phyloP scores from a whole-genome alignment of 2,113 vertebrate species.

The Quiscalus mexicanus region DNA sequence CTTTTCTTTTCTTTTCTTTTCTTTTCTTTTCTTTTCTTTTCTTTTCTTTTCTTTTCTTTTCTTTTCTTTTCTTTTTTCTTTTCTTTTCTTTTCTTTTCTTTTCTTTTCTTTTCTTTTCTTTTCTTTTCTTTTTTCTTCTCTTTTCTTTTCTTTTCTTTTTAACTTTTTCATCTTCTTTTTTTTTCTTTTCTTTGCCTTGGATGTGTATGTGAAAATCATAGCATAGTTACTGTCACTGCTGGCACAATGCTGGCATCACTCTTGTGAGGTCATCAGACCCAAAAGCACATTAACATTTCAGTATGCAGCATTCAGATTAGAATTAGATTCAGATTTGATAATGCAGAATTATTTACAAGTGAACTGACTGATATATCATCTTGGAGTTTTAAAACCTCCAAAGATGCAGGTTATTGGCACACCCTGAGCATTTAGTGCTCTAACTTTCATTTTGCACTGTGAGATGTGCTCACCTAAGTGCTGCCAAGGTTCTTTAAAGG shows the following conservation, averaged over 20 bases:
- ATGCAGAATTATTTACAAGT: not conserved
- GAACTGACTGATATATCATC: not conserved
- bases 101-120: not conserved
- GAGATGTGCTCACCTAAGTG: not conserved
- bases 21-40: not conserved
- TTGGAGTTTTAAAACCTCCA: not conserved
- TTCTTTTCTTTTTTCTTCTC: too few relatives aligned
- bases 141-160: too few relatives aligned
- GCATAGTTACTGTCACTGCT: not conserved
- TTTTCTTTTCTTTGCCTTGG: not conserved
- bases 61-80: too few relatives aligned
- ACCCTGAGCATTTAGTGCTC: not conserved
- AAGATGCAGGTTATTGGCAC: not conserved
- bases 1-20: too few relatives aligned
- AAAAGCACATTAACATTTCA: slow-evolving; percentile 24
- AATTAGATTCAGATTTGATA: not conserved
- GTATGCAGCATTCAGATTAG: not conserved
- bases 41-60: too few relatives aligned
- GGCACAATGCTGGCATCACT: not conserved
- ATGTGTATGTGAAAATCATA: not conserved
- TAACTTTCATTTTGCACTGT: not conserved
- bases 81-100: too few relatives aligned
- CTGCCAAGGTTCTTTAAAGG: slow-evolving; percentile 45
- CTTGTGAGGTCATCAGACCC: slow-evolving; percentile 1
- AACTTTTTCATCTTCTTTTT: too few relatives aligned